Conservation (phyloP, 2,797 vertebrate species). For the Nannoperca obscura region DNA sequence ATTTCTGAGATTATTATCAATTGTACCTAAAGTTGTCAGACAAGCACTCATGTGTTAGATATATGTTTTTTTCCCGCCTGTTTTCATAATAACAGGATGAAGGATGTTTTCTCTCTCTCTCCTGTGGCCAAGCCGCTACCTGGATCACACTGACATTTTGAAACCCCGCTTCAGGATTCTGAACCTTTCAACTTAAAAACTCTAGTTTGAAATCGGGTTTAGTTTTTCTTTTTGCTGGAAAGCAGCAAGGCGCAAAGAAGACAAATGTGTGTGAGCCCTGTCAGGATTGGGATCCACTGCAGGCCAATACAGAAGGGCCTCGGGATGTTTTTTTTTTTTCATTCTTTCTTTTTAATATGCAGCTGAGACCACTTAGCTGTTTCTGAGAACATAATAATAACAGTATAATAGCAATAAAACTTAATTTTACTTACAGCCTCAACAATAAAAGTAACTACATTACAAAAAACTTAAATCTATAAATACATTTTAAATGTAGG, state of each 20-base stretch:
- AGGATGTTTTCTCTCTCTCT: background rate
- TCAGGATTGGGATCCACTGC: background rate
- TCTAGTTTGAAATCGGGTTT: background rate
- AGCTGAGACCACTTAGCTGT: slow-evolving; percentile 25
- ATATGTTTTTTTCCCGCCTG: no score
- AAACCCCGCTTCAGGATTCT: background rate
- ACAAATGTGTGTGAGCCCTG: background rate
- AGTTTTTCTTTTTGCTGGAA: background rate
- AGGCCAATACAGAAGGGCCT: background rate
- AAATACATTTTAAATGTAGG: slow-evolving; percentile 28
- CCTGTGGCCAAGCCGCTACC: background rate
- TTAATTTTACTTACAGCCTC: background rate
- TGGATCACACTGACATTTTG: background rate
- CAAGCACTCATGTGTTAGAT: background rate
- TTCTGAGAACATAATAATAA: slow-evolving; percentile 31
- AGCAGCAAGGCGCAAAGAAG: background rate
- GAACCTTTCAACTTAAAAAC: background rate
- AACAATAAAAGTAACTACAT: slow-evolving; percentile 31
- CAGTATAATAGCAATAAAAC: slow-evolving; percentile 24
- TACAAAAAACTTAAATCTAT: slow-evolving; percentile 27
- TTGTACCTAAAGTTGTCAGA: background rate
- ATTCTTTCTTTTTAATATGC: background rate
- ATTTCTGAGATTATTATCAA: background rate
- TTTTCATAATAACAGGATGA: no score
- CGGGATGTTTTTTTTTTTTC: background rate